Evolutionary conservation across 1,140 invertebrate genomes (phyloP).

Genomic region (Drosophila orosa): DNA sequence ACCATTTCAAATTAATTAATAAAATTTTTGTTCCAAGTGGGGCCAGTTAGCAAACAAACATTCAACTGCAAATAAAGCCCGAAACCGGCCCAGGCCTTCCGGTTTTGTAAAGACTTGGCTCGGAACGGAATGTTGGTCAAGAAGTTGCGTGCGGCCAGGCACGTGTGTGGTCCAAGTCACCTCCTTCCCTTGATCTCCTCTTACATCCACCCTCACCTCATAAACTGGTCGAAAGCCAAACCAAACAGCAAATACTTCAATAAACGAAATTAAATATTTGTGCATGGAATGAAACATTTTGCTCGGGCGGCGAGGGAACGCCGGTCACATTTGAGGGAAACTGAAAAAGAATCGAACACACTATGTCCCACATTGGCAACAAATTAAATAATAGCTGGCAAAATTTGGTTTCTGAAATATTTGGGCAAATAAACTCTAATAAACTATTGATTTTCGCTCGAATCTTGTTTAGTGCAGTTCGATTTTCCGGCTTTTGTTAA

Average conservation of each 20-base stretch:
- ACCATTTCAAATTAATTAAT: constrained; percentile 75
- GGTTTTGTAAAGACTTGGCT: constrained; percentile 35
- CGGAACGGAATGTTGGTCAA: constrained; percentile 52
- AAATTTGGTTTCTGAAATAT: constrained; percentile 30
- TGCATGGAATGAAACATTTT: constrained; percentile 62
- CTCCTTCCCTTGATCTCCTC: neutral
- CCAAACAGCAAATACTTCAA: constrained; percentile 74
- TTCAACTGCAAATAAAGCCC: constrained; percentile 46
- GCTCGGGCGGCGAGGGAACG: neutral
- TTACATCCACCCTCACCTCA: constrained; percentile 6
- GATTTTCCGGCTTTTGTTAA: constrained; percentile 14
- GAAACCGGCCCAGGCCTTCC: constrained; percentile 23
- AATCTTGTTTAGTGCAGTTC: constrained; percentile 14
- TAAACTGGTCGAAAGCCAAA: constrained; percentile 57
- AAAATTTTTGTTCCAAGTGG: constrained; percentile 60
- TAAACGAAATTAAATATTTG: constrained; percentile 81
- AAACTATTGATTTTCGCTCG: constrained; percentile 5
- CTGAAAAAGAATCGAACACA: constrained; percentile 42
- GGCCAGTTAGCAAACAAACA: constrained; percentile 43
- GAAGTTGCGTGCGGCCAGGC: constrained; percentile 56
- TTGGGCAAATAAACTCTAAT: constrained; percentile 21
- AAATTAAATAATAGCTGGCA: constrained; percentile 63
- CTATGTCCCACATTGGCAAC: constrained; percentile 45
- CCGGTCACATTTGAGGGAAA: constrained; percentile 2
- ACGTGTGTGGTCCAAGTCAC: constrained; percentile 30